Evolutionary conservation across 2,113 vertebrate species (phyloP).

Genomic region (Thamnaconus septentrionalis): DNA sequence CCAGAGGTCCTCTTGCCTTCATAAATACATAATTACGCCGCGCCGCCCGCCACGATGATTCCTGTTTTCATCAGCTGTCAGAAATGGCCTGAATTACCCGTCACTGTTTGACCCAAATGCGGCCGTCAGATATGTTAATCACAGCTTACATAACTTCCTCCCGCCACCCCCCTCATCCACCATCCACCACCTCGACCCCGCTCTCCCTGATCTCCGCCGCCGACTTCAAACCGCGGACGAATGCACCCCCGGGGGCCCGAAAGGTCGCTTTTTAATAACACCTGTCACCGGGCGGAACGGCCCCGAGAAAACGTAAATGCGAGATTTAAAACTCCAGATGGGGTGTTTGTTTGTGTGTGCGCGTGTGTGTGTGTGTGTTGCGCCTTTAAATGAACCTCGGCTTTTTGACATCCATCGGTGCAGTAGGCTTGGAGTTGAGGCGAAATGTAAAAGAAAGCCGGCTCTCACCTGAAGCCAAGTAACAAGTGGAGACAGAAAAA

Average conservation of each 20-base stretch:
- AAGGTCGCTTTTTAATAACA: constrained; percentile 50
- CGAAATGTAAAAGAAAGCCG: no score
- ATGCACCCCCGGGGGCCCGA: constrained; percentile 2
- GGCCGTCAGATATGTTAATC: constrained; percentile 75
- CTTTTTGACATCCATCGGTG: constrained; percentile 29
- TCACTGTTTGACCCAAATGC: constrained; percentile 79
- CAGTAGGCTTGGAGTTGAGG: no score
- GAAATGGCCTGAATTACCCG: constrained; percentile 77
- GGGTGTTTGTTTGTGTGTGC: constrained; percentile 10
- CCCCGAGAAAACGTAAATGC: constrained; percentile 26
- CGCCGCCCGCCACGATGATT: constrained; percentile 66
- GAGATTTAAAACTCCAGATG: constrained; percentile 27
- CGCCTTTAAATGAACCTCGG: constrained; percentile 64
- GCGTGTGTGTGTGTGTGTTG: constrained; percentile 2
- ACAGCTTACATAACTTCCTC: constrained; percentile 70
- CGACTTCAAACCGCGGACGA: constrained; percentile 30
- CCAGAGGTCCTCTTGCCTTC: constrained; percentile 72
- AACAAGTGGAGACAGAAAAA: no score
- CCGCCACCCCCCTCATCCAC: constrained; percentile 44
- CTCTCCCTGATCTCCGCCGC: background rate
- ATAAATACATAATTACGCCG: constrained; percentile 78
- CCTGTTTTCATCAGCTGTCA: constrained; percentile 81
- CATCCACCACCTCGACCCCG: no score
- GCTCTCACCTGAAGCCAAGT: no score
- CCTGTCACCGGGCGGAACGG: constrained; percentile 41